Evolutionary conservation across 2,113 vertebrate species (phyloP).

Genomic region (Mystacornis crossleyi): DNA sequence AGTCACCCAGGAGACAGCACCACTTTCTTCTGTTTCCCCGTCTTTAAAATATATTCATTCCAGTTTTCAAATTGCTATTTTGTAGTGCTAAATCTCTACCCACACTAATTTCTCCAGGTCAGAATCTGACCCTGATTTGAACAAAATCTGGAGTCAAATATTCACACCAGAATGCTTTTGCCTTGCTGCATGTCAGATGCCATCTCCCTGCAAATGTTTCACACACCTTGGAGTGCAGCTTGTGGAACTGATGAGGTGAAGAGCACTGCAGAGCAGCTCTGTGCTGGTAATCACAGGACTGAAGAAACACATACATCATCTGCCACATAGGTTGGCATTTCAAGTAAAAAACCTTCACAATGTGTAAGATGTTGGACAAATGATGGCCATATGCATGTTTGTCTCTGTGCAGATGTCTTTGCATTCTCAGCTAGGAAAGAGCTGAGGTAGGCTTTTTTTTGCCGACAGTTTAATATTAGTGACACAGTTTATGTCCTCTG

Average conservation of each 20-base stretch:
- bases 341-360: slow-evolving; percentile 97
- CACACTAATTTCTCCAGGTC: slow-evolving; percentile 89
- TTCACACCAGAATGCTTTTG: slow-evolving; percentile 85
- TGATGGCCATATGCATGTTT: slow-evolving; percentile 95
- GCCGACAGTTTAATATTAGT: slow-evolving; percentile 91
- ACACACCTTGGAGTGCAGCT: slow-evolving; percentile 92
- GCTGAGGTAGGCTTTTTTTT: slow-evolving; percentile 90
- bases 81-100: slow-evolving; percentile 90
- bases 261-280: slow-evolving; percentile 91
- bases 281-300: slow-evolving; percentile 99
- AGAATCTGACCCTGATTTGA: slow-evolving; percentile 89
- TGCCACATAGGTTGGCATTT: slow-evolving; percentile 95
- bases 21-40: slow-evolving; percentile 47
- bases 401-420: slow-evolving; percentile 92
- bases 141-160: slow-evolving; percentile 88
- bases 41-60: slow-evolving; percentile 87
- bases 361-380: slow-evolving; percentile 98
- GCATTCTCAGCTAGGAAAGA: slow-evolving; percentile 85
- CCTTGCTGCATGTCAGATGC: slow-evolving; percentile 93
- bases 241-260: slow-evolving; percentile 99
- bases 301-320: slow-evolving; percentile 99
- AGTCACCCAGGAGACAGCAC: slow-evolving; percentile 44
- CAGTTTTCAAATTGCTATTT: slow-evolving; percentile 88
- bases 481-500: slow-evolving; percentile 91
- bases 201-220: slow-evolving; percentile 95